These are phyloP conservation scores for Diadegma fenestrale DNA, from an alignment of 2,888 invertebrate genomes.

Conservation along the genomic window DNA sequence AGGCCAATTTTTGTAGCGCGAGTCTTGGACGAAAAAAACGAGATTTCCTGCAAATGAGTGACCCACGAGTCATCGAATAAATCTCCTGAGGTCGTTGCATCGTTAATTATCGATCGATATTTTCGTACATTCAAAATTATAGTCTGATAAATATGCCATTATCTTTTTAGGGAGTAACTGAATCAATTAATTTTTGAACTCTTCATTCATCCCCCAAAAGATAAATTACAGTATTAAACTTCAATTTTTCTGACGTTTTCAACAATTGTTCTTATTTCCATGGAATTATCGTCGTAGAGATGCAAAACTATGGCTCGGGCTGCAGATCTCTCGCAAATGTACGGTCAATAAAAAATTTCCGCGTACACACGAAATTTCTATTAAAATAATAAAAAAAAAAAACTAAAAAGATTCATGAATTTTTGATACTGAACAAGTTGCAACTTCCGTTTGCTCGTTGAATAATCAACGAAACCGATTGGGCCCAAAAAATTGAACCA, in stretches of 20 bases:
- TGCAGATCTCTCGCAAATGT: too few species aligned
- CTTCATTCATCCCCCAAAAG: not conserved
- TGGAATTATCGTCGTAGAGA: not conserved
- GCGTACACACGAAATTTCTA: too few species aligned
- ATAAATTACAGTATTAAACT: not conserved
- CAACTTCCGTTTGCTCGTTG: too few species aligned
- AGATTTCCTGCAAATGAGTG: not conserved
- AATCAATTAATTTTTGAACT: conserved; percentile 1
- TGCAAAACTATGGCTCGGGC: not conserved
- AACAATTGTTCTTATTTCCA: not conserved
- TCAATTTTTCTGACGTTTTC: not conserved
- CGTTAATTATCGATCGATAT: not conserved
- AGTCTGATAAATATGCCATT: not conserved
- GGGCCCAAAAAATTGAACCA: too few species aligned
- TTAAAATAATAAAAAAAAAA: too few species aligned
- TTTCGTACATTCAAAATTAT: not conserved
- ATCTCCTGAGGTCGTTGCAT: conserved; percentile 19
- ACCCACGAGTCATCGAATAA: conserved; percentile 6
- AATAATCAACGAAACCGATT: too few species aligned
- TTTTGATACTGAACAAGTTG: too few species aligned
- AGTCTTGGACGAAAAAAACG: not conserved
- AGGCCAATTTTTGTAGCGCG: not conserved
- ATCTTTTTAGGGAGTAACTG: not conserved
- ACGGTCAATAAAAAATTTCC: too few species aligned
- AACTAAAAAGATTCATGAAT: too few species aligned